phyloP scores from a whole-genome alignment of 2,888 invertebrate species.

The Lepidochitona cinerea region DNA sequence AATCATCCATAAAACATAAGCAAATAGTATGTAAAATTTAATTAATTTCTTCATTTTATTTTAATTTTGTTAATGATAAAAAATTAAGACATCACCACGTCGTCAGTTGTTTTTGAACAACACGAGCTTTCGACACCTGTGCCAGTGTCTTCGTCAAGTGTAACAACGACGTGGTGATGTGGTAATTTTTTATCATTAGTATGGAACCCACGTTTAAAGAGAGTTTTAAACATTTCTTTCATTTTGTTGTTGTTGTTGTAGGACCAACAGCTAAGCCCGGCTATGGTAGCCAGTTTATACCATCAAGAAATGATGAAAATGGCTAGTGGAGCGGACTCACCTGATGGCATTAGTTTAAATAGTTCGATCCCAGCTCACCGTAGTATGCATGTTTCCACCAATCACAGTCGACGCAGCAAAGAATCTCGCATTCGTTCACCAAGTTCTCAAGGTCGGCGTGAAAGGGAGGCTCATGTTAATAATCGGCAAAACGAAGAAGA shows the following conservation, averaged over 20 bases:
- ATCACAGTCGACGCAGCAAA: background rate
- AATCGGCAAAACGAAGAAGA: constrained; percentile 71
- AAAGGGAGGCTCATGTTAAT: background rate
- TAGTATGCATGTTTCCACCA: background rate
- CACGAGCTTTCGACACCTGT: too few relatives aligned
- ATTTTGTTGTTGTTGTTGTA: background rate
- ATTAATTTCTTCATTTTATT: too few relatives aligned
- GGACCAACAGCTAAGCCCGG: constrained; percentile 58
- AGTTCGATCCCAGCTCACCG: background rate
- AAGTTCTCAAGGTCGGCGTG: background rate
- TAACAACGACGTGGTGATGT: too few relatives aligned
- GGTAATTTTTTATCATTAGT: too few relatives aligned
- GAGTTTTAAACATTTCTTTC: too few relatives aligned
- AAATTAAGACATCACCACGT: too few relatives aligned
- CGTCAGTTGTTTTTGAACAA: too few relatives aligned
- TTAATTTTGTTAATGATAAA: too few relatives aligned
- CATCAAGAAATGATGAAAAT: constrained; percentile 86
- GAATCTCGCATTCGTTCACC: background rate
- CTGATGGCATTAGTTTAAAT: background rate
- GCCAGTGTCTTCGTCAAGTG: too few relatives aligned
- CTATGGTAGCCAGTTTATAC: constrained; percentile 67
- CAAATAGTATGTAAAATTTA: too few relatives aligned
- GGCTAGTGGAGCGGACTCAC: constrained; percentile 74
- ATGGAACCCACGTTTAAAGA: too few relatives aligned
- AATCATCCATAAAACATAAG: too few relatives aligned